Percentiles rank a stretch among this genome's conserved stretches.
These are phyloP conservation scores for Ochotona princeps DNA, from an alignment of 2,113 vertebrate species.

Conservation along the genomic window DNA sequence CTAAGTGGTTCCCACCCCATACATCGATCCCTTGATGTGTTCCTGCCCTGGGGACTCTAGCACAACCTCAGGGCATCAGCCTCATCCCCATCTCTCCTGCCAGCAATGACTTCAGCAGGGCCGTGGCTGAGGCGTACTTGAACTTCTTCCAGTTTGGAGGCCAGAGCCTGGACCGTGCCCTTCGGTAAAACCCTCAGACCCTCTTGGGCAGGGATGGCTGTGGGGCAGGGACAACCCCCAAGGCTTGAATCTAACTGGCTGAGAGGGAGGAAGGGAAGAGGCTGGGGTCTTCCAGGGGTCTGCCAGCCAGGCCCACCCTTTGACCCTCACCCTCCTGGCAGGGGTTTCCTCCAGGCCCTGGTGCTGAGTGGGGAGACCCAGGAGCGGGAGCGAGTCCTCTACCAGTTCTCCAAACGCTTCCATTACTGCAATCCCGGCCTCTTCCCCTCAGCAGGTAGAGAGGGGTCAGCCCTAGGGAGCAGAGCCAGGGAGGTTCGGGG, in stretches of 20 bases:
- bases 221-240: rapidly evolving
- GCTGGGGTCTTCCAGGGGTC: no score
- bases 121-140: conserved; percentile 92
- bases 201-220: background rate
- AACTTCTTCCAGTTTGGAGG: conserved; percentile 91
- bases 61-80: rapidly evolving
- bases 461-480: background rate
- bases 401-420: conserved; percentile 91
- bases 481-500: background rate
- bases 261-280: no score
- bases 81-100: background rate
- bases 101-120: conserved; percentile 91
- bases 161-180: conserved; percentile 89
- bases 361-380: conserved; percentile 94
- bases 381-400: conserved; percentile 92
- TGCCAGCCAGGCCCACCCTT: background rate
- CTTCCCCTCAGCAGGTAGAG: conserved; percentile 87
- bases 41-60: background rate
- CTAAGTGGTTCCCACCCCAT: no score
- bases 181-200: conserved; percentile 84
- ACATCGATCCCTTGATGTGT: background rate
- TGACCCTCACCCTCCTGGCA: conserved; percentile 65
- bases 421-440: conserved; percentile 89
- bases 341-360: conserved; percentile 90
- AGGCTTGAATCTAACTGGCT: background rate